Evolutionary conservation across 1,140 invertebrate species (phyloP).

Genomic region (Callitettix versicolor): DNA sequence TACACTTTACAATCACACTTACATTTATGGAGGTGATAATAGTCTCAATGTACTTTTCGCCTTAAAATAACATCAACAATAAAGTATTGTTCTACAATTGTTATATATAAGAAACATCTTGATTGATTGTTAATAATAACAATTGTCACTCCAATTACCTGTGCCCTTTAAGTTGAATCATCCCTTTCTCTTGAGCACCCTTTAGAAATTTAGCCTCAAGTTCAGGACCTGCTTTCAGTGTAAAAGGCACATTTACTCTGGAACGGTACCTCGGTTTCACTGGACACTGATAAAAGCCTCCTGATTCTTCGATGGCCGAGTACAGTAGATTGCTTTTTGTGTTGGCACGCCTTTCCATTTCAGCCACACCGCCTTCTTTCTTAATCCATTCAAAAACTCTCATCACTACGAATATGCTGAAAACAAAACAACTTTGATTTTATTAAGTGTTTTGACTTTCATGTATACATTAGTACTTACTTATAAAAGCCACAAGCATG

Average conservation of each 20-base stretch:
- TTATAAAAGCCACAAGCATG: no score
- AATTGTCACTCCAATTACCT: no score
- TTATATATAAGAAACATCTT: no score
- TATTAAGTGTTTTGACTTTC: neutral
- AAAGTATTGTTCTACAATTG: no score
- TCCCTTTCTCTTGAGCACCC: slow-evolving; percentile 59
- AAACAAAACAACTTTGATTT: neutral
- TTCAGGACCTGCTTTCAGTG: slow-evolving; percentile 67
- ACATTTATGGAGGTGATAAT: no score
- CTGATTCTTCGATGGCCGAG: slow-evolving; percentile 70
- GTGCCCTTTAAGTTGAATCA: slow-evolving; percentile 92
- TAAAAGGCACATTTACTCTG: slow-evolving; percentile 88
- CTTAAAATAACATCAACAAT: no score
- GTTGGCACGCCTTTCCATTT: slow-evolving; percentile 59
- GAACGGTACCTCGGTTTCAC: slow-evolving; percentile 54
- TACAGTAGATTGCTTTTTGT: slow-evolving; percentile 76
- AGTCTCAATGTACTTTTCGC: no score
- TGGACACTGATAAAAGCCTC: slow-evolving; percentile 79
- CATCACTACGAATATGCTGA: slow-evolving; percentile 85
- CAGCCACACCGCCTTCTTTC: slow-evolving; percentile 69
- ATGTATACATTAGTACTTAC: neutral
- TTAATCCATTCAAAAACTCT: slow-evolving; percentile 89
- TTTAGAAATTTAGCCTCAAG: slow-evolving; percentile 79
- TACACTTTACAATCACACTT: no score
- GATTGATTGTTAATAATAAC: no score